phyloP scores from a whole-genome alignment of 1,140 invertebrate species.

The Caenorhabditis briggsae region DNA sequence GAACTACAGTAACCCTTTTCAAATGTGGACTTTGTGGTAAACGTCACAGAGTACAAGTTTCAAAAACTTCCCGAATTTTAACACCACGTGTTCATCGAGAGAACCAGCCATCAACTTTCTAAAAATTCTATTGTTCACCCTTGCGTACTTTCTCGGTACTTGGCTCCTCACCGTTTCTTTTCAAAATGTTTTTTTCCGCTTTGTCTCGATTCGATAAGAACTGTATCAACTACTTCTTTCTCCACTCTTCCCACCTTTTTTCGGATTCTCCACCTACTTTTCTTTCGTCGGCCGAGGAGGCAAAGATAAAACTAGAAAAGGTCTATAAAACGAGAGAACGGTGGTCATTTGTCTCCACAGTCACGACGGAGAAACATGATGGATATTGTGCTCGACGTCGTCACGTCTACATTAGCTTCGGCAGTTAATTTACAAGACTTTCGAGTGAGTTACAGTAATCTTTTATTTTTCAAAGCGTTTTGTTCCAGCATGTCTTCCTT shows the following conservation, averaged over 20 bases:
- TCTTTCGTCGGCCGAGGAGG: not conserved
- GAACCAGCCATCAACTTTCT: no score
- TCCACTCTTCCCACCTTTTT: not conserved
- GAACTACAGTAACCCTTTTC: no score
- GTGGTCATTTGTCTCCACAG: not conserved
- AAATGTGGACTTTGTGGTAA: no score
- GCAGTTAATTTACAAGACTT: constrained; percentile 11
- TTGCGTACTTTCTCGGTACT: not conserved
- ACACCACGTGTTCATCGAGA: no score
- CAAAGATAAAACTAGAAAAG: constrained; percentile 25
- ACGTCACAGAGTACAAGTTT: no score
- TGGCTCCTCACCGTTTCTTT: not conserved
- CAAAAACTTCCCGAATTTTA: no score
- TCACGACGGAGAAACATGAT: not conserved
- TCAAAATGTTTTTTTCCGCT: not conserved
- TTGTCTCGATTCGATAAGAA: constrained; percentile 43
- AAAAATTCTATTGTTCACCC: no score
- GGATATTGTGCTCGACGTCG: not conserved
- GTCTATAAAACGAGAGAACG: constrained; percentile 20
- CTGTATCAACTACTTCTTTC: constrained; percentile 14
- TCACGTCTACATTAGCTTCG: not conserved
- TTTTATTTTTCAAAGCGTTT: not conserved
- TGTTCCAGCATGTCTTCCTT: constrained; percentile 53
- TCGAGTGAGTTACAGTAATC: not conserved
- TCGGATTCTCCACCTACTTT: constrained; percentile 40